Evolutionary conservation across 2,113 vertebrate genomes (phyloP).

Genomic region (Rhadina sibilatrix): DNA sequence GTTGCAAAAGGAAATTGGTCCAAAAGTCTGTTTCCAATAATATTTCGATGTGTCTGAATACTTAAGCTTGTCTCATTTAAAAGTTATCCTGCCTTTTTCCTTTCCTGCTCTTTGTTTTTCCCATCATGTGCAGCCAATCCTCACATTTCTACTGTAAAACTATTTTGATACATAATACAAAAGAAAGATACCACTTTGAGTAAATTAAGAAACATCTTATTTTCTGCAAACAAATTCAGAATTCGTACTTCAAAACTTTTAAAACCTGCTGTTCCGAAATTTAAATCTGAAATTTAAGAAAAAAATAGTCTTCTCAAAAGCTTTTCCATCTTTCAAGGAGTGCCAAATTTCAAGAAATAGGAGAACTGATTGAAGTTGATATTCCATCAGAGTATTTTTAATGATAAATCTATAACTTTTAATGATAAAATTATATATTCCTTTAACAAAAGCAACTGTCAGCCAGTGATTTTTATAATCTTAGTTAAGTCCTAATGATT

Average conservation of each 20-base stretch:
- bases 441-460: background rate
- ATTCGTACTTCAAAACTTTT: background rate
- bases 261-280: background rate
- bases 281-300: background rate
- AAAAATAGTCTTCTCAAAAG: background rate
- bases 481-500: background rate
- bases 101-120: background rate
- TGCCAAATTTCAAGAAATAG: background rate
- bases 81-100: background rate
- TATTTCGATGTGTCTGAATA: background rate
- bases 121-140: background rate
- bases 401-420: background rate
- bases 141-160: background rate
- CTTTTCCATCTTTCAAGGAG: background rate
- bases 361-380: background rate
- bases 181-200: background rate
- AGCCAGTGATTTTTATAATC: background rate
- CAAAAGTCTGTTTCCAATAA: slow-evolving; percentile 38
- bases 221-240: background rate
- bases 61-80: slow-evolving; percentile 2
- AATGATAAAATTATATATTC: background rate
- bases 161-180: background rate
- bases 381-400: background rate
- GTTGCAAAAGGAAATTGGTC: background rate
- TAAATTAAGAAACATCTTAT: background rate